These are phyloP conservation scores for Drosophila tani DNA, from an alignment of 1,140 invertebrate genomes.

Conservation along the genomic window DNA sequence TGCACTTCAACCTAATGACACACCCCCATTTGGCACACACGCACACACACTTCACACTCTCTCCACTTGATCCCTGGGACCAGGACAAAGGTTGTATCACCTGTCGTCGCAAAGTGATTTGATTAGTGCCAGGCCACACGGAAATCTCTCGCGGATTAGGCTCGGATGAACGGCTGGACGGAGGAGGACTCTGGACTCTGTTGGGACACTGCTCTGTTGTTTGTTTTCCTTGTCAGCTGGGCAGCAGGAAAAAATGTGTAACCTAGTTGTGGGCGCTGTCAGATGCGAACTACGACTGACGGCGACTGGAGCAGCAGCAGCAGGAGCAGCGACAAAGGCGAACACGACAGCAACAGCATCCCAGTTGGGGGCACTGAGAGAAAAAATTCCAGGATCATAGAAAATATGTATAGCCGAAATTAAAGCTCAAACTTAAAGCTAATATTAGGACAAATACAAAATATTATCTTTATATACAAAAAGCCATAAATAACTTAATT, in stretches of 20 bases:
- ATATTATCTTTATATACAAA: no score
- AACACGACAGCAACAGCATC: constrained; percentile 57
- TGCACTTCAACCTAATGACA: constrained; percentile 27
- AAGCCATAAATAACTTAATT: neutral
- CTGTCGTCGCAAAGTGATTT: constrained; percentile 1
- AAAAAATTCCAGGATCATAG: neutral
- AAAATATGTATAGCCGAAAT: no score
- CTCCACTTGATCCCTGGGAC: neutral
- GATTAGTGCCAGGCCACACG: constrained; percentile 7
- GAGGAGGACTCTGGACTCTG: constrained; percentile 2
- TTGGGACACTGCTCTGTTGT: neutral
- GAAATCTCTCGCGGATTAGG: neutral
- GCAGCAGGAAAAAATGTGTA: constrained; percentile 65
- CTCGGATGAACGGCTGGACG: constrained; percentile 1
- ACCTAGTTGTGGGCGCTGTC: constrained; percentile 77
- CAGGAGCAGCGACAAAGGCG: constrained; percentile 9
- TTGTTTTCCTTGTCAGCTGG: constrained; percentile 24
- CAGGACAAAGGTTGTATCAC: constrained; percentile 5
- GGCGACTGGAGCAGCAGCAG: constrained; percentile 34
- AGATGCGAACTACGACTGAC: constrained; percentile 60
- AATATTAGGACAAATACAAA: no score
- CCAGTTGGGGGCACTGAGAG: constrained; percentile 24
- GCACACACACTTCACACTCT: neutral
- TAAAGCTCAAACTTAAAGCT: no score
- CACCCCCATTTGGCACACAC: constrained; percentile 15